Conservation (phyloP, 1,140 invertebrate species). For the Rhopalosiphum padi region DNA sequence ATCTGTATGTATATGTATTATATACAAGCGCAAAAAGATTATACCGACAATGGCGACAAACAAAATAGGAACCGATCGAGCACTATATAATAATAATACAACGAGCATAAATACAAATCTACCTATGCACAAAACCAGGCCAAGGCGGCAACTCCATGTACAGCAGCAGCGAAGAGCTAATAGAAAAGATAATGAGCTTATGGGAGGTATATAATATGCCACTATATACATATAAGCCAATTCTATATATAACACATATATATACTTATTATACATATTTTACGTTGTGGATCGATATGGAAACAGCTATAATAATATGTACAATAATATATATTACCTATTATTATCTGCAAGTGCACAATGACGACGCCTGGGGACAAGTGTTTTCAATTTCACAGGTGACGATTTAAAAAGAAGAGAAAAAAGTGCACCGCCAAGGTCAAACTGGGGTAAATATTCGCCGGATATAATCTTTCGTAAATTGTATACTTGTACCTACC, state of each 20-base stretch:
- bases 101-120: not conserved
- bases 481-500: not conserved
- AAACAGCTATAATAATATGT: not conserved
- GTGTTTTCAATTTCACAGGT: conserved; percentile 1
- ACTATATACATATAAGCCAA: not conserved
- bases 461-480: not conserved
- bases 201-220: not conserved
- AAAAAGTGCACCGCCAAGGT: not conserved
- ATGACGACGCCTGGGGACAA: not conserved
- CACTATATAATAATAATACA: not conserved
- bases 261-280: not conserved
- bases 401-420: not conserved
- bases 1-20: not conserved
- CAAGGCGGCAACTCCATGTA: conserved; percentile 45
- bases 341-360: not conserved
- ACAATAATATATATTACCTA: not conserved
- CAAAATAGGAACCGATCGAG: conserved; percentile 9
- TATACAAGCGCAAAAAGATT: not conserved
- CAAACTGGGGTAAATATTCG: not conserved
- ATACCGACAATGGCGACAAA: not conserved
- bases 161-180: conserved; percentile 15
- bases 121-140: conserved; percentile 2
- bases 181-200: conserved; percentile 40
- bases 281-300: not conserved
- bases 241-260: not conserved